phyloP scores from a whole-genome alignment of 2,888 invertebrate genomes.

The Agapetus fuscipes region DNA sequence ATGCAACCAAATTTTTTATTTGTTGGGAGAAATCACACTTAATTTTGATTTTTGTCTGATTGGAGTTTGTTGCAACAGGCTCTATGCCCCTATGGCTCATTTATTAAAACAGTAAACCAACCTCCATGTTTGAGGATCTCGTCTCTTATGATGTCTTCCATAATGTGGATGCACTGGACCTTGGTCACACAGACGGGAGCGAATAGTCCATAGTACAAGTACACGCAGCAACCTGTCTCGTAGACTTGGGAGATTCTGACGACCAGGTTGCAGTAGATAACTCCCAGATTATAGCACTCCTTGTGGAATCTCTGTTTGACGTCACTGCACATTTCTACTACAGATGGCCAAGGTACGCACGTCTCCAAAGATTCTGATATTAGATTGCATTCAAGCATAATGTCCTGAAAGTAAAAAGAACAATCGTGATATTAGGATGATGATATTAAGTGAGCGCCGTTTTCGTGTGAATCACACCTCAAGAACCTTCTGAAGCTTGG shows the following conservation, averaged over 20 bases:
- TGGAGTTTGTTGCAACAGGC: too few species aligned
- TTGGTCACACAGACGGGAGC: constrained; percentile 53
- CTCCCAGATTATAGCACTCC: constrained; percentile 51
- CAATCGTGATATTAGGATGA: too few species aligned
- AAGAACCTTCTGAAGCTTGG: too few species aligned
- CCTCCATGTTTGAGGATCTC: constrained; percentile 86
- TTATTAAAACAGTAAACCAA: too few species aligned
- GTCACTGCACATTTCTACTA: constrained; percentile 71
- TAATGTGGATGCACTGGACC: constrained; percentile 69
- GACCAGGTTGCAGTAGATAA: constrained; percentile 57
- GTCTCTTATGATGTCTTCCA: constrained; percentile 80
- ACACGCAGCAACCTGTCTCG: constrained; percentile 93
- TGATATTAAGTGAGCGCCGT: too few species aligned
- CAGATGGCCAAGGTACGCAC: constrained; percentile 92
- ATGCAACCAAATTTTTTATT: too few species aligned
- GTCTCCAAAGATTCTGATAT: constrained; percentile 98
- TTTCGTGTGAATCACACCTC: too few species aligned
- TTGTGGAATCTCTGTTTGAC: constrained; percentile 70
- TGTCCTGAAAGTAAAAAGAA: too few species aligned
- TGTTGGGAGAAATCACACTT: too few species aligned
- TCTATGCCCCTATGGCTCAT: too few species aligned
- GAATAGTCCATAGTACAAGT: constrained; percentile 87
- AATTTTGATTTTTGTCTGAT: too few species aligned
- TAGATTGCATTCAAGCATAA: constrained; percentile 78
- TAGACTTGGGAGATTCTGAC: constrained; percentile 93